Percentiles rank a stretch among this genome's conserved stretches.
Evolutionary conservation across 2,888 invertebrate genomes (phyloP).

Genomic region (Hydropsyche betteni): DNA sequence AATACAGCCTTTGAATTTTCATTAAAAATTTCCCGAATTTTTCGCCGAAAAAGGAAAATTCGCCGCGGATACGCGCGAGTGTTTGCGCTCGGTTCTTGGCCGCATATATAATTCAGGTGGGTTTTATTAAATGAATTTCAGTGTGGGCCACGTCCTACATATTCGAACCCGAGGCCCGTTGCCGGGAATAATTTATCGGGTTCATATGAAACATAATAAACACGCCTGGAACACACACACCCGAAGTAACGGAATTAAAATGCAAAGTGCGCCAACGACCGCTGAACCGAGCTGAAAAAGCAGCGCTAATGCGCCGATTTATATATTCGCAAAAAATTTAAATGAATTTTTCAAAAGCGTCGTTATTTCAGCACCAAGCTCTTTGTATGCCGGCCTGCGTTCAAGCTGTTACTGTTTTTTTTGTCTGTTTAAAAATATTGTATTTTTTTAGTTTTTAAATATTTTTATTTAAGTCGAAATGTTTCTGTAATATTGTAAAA

Average conservation of each 20-base stretch:
- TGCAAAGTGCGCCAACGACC: constrained; percentile 35
- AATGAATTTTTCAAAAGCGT: no score
- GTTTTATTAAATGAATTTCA: constrained; percentile 32
- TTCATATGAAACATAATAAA: constrained; percentile 42
- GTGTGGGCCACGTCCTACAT: constrained; percentile 19
- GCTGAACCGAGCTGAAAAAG: constrained; percentile 14
- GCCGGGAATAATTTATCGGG: constrained; percentile 42
- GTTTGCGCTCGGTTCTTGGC: background rate
- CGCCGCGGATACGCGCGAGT: background rate
- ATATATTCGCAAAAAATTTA: background rate
- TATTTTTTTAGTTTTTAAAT: no score
- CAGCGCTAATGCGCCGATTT: constrained; percentile 10
- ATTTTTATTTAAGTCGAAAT: no score
- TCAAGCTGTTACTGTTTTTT: no score
- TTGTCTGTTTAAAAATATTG: no score
- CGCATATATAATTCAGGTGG: constrained; percentile 29
- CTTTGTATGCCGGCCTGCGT: no score
- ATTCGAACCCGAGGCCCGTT: constrained; percentile 14
- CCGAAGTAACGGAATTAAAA: constrained; percentile 42
- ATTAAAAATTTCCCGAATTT: background rate
- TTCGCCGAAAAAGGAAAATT: background rate
- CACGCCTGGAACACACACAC: constrained; percentile 10
- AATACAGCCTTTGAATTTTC: constrained; percentile 5
- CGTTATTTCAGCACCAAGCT: no score
- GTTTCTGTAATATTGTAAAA: no score